phyloP scores from a whole-genome alignment of 2,888 invertebrate genomes.

The Drosophila anomelani region DNA sequence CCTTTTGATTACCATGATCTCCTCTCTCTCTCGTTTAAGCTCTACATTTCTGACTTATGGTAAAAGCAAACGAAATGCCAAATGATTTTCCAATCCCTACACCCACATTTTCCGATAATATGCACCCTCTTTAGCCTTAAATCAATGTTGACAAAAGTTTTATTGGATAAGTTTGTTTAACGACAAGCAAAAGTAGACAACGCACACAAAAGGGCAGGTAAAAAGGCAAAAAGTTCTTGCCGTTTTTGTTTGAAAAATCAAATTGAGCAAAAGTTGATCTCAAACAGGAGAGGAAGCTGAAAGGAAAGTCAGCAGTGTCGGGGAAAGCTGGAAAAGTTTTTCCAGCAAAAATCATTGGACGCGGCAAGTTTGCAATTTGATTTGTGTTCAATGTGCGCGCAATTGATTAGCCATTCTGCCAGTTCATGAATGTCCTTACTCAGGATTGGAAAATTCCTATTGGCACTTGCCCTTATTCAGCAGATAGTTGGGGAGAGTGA shows the following conservation, averaged over 20 bases:
- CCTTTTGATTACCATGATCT: neutral
- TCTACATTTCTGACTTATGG: constrained; percentile 39
- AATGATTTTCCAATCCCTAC: constrained; percentile 28
- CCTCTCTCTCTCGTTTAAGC: neutral
- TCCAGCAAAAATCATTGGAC: constrained; percentile 47
- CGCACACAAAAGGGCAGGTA: constrained; percentile 57
- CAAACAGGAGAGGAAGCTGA: constrained; percentile 25
- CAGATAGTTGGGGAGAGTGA: neutral
- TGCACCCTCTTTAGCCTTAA: constrained; percentile 78
- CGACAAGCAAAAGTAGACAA: constrained; percentile 60
- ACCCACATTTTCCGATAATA: constrained; percentile 61
- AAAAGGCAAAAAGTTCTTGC: constrained; percentile 63
- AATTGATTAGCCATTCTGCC: constrained; percentile 76
- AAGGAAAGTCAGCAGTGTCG: neutral
- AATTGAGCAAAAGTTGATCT: constrained; percentile 78
- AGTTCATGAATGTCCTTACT: constrained; percentile 56
- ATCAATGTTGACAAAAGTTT: constrained; percentile 84
- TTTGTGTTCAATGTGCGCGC: constrained; percentile 81
- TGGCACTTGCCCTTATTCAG: constrained; percentile 30
- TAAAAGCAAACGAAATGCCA: constrained; percentile 49
- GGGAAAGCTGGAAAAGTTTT: constrained; percentile 48
- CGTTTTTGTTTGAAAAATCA: constrained; percentile 69
- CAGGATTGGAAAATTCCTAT: neutral
- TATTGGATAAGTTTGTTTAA: constrained; percentile 85
- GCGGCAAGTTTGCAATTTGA: constrained; percentile 81